These are phyloP conservation scores for Molanna angustata DNA, from an alignment of 2,888 invertebrate genomes.

Conservation along the genomic window DNA sequence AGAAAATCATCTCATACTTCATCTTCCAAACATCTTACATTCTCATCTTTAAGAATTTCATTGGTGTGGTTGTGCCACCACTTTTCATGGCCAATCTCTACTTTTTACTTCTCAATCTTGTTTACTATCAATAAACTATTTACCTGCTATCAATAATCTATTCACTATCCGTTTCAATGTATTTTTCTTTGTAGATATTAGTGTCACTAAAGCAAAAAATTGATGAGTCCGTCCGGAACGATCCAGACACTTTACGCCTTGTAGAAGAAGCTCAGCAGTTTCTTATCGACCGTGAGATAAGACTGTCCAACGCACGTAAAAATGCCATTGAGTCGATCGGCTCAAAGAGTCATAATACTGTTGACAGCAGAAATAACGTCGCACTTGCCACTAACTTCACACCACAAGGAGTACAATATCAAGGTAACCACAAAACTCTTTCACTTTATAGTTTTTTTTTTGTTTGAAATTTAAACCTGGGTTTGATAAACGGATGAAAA, in stretches of 20 bases:
- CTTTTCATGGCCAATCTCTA: too few species aligned
- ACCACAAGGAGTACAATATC: too few species aligned
- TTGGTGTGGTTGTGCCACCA: too few species aligned
- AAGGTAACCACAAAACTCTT: too few species aligned
- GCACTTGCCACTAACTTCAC: constrained; percentile 17
- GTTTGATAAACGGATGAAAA: too few species aligned
- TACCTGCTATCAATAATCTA: background rate
- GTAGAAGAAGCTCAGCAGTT: constrained; percentile 77
- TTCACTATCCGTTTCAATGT: background rate
- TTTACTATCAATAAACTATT: too few species aligned
- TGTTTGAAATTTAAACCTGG: too few species aligned
- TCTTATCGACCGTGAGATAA: constrained; percentile 75
- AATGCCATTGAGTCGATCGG: constrained; percentile 52
- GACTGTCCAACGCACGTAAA: constrained; percentile 66
- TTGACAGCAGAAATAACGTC: constrained; percentile 15
- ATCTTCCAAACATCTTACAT: too few species aligned
- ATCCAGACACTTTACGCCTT: constrained; percentile 59
- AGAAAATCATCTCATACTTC: too few species aligned
- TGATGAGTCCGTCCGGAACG: constrained; percentile 68
- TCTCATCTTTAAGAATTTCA: too few species aligned
- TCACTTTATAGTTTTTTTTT: too few species aligned
- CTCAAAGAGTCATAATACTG: constrained; percentile 13
- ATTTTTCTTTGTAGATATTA: constrained; percentile 42
- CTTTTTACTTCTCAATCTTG: too few species aligned
- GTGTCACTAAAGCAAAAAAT: constrained; percentile 74